Conservation (phyloP, 2,113 vertebrate species). For the Balaeniceps rex region DNA sequence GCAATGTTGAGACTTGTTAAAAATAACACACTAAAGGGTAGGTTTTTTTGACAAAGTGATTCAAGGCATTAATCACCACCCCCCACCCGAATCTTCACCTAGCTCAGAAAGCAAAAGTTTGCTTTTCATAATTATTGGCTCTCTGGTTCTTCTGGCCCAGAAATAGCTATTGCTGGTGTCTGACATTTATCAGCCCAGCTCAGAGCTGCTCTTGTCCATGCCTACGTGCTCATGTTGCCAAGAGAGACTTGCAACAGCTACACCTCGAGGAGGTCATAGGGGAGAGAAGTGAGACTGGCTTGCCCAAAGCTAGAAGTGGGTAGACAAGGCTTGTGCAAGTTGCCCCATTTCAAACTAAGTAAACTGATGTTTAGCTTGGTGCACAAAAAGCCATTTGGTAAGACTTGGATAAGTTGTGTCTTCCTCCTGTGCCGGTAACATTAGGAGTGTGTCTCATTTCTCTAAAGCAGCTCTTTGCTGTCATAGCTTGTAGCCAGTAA, state of each 20-base stretch:
- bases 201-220: background rate
- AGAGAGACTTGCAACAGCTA: background rate
- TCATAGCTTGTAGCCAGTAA: background rate
- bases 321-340: background rate
- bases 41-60: background rate
- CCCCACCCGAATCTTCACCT: fast-evolving
- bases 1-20: background rate
- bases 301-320: background rate
- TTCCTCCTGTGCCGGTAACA: background rate
- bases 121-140: background rate
- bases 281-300: background rate
- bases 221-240: background rate
- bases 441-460: background rate
- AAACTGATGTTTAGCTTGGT: background rate
- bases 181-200: background rate
- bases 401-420: background rate
- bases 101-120: background rate
- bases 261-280: background rate
- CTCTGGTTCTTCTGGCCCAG: background rate
- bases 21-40: background rate
- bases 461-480: background rate
- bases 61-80: background rate
- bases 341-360: background rate
- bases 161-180: background rate
- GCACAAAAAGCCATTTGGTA: background rate